Conservation (phyloP, 1,140 invertebrate species). For the Ganaspis sp. region DNA sequence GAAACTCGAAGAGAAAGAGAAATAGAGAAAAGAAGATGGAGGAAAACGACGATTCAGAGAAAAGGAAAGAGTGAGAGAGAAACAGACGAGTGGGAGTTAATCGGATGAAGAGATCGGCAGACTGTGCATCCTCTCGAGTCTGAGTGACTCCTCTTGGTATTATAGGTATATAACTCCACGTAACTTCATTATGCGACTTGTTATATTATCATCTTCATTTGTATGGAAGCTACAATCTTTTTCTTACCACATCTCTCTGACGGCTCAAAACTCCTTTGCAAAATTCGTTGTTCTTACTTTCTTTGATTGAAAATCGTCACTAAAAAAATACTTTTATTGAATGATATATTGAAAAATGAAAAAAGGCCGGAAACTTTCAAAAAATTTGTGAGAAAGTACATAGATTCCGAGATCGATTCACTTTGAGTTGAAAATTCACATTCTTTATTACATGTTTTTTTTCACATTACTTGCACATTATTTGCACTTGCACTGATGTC, state of each 20-base stretch:
- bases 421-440: too few species aligned
- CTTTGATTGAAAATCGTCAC: background rate
- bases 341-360: too few species aligned
- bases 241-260: background rate
- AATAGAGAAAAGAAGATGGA: slow-evolving; percentile 1
- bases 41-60: slow-evolving; percentile 28
- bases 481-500: too few species aligned
- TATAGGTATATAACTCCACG: slow-evolving; percentile 17
- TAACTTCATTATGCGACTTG: slow-evolving; percentile 25
- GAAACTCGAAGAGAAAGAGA: slow-evolving; percentile 4
- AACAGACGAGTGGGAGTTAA: slow-evolving; percentile 56
- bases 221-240: slow-evolving; percentile 23
- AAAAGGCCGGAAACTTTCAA: too few species aligned
- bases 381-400: too few species aligned
- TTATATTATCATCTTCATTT: slow-evolving; percentile 29
- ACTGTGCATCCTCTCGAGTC: slow-evolving; percentile 61
- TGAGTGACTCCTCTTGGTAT: slow-evolving; percentile 48
- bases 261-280: background rate
- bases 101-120: slow-evolving; percentile 62
- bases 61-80: slow-evolving; percentile 52
- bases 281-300: background rate
- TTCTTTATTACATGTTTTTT: too few species aligned
- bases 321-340: too few species aligned
- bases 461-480: too few species aligned
- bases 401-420: too few species aligned